phyloP scores from a whole-genome alignment of 2,888 invertebrate genomes.

The Hirtodrosophila histrioides region DNA sequence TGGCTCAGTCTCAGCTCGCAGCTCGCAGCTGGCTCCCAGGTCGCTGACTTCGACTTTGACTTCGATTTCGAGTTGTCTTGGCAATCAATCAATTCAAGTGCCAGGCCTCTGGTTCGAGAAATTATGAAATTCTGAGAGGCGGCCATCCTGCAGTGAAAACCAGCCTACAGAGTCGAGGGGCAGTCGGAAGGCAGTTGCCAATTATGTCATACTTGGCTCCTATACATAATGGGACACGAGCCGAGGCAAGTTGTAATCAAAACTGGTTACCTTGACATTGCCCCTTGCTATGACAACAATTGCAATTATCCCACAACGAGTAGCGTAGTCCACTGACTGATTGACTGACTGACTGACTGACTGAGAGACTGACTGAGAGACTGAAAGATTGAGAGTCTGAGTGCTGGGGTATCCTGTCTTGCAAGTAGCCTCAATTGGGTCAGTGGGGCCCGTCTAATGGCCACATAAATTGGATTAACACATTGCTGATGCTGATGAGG shows the following conservation, averaged over 20 bases:
- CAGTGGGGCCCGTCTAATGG: conserved; percentile 61
- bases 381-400: conserved; percentile 9
- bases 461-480: conserved; percentile 73
- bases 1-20: conserved; percentile 29
- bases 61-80: conserved; percentile 39
- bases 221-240: no score
- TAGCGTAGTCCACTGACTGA: background rate
- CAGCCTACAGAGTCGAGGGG: background rate
- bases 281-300: conserved; percentile 25
- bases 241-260: conserved; percentile 55
- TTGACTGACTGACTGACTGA: conserved; percentile 15
- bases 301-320: conserved; percentile 30
- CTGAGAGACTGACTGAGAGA: conserved; percentile 19
- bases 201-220: no score
- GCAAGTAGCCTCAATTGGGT: conserved; percentile 47
- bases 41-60: conserved; percentile 18
- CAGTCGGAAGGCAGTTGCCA: no score
- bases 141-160: conserved; percentile 63
- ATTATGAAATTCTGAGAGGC: conserved; percentile 69
- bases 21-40: background rate
- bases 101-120: conserved; percentile 38
- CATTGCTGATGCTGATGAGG: conserved; percentile 54
- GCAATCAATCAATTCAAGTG: conserved; percentile 75
- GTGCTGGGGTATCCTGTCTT: conserved; percentile 23
- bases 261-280: conserved; percentile 78